Evolutionary conservation across 2,797 vertebrate genomes (phyloP).

Genomic region (Typhlichthys eigenmanni): DNA sequence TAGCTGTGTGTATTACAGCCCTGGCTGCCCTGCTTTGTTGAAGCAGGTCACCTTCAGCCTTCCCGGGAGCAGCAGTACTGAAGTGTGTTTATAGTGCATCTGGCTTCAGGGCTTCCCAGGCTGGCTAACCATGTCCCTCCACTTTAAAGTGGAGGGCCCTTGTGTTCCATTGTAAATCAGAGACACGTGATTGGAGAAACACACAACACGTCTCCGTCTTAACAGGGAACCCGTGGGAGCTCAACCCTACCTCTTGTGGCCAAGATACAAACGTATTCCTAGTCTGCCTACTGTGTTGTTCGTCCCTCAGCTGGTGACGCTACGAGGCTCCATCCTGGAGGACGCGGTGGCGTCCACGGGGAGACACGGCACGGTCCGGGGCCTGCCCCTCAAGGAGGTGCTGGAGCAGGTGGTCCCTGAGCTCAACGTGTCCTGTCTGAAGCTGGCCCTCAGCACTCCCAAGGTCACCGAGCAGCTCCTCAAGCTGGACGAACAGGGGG

Average conservation of each 20-base stretch:
- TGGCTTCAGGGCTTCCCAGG: slow-evolving; percentile 8
- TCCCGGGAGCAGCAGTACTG: slow-evolving; percentile 25
- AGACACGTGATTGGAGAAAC: no score
- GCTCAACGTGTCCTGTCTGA: slow-evolving; percentile 85
- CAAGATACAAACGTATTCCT: not conserved
- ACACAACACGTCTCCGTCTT: no score
- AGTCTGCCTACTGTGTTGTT: not conserved
- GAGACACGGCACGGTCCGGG: slow-evolving; percentile 83
- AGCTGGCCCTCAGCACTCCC: slow-evolving; percentile 83
- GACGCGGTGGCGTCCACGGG: slow-evolving; percentile 84
- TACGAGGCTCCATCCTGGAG: slow-evolving; percentile 88
- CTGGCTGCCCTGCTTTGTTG: slow-evolving; percentile 32
- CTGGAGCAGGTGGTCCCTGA: slow-evolving; percentile 89
- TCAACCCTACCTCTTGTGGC: no score
- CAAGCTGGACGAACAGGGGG: slow-evolving; percentile 94
- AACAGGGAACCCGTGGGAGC: no score
- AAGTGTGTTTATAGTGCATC: slow-evolving; percentile 19
- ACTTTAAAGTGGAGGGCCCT: no score
- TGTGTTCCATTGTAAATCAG: no score
- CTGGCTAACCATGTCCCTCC: not conserved
- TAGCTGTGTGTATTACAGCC: slow-evolving; percentile 46
- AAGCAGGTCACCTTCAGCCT: slow-evolving; percentile 55
- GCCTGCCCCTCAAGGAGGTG: slow-evolving; percentile 86
- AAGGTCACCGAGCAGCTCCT: slow-evolving; percentile 93
- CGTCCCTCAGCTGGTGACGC: slow-evolving; percentile 81